Evolutionary conservation across 2,797 vertebrate genomes (phyloP), one percentile per base, ranked within the genome.

Genomic region (Phataginus tricuspis): DNA sequence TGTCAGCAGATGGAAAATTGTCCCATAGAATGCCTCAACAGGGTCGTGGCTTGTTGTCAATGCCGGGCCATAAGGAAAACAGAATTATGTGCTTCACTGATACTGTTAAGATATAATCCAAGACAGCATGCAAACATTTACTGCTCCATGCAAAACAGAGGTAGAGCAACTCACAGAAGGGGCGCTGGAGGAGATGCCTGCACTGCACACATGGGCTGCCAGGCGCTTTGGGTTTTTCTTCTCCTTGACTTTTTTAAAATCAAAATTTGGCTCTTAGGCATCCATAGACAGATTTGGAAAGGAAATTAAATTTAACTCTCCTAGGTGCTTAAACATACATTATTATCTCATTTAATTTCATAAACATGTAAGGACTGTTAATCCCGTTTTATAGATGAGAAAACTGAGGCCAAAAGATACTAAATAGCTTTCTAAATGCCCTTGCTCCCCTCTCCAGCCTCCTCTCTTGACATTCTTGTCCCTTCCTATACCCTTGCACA

Each of bases 1-100:
- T 55, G 64, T 92, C 2, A 15, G 88, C 66, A 96, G 90, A 96
- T 94, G 86, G 96, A 95, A 98, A 98, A 97, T 45, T 49, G 79
- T 53, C 97, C 96, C 87, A 77, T 93, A 92, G 98, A 97, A 97
- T 21, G 90, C 97, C 98, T 97, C 95, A 95, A 64, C 84, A 71
- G 90, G 95, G 97, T 88, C 55, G 31, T 92, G 98, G 97, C 97
- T 97, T 98, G 91, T 94, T 97, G 98, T 95, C 97, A 98, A 98
- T 95, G 95, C 74, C 82, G 13, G 92, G 91, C 95, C 97, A 93
- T 97, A 98, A 97, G 85, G 96, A 97, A 98, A 98, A 98, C 95
- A 97, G 97, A 98, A 98, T 98, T 97, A 98, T 96, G 97, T 97
- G 98, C 97, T 97, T 98, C 96, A 87, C 92, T 97, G 98, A 87